Base-by-base conservation (phyloP, 2,888 invertebrate species). In the Drosophila macrospina region DNA sequence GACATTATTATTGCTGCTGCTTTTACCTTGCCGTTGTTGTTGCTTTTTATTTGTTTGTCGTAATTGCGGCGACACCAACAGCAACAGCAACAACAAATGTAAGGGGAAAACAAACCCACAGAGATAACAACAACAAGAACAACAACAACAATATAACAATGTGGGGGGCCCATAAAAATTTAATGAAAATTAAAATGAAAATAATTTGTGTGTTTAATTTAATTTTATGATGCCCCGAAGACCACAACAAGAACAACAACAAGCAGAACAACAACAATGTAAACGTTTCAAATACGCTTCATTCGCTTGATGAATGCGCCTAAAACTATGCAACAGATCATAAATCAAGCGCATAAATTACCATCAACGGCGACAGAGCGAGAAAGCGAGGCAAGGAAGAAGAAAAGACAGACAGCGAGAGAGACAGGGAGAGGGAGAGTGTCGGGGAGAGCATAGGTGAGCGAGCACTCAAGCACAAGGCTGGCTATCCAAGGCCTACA, bases 101-200 rank as follows among this genome's bases (percentile, higher is more conserved):
- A 42, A 16, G 62, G 48, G 63, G 68, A 57, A 61, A 50, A 81
- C 63, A 78, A 67, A 61, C 75, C 65, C 65, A 20, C 42, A 63
- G 55, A 64, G 59, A 76, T 67, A 63, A 57, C 57, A 71, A 65
- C 65, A 68, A 55, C 37, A 55, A 48, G 42, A 66, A 44, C n/a
- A 48, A 48, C 55, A 52, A 36, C 39, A 64, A 32, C 39, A 52
- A 45, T 47, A 65, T 60, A 80, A 80, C 80, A 82, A 69, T 73
- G 67, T 62, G 45, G 37, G 52, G 52, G 60, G 50, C 16, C 76
- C 80, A 85, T 89, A 80, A 87, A 86, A 77, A 86, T 80, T 88
- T 88, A 78, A 86, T 86, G 84, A 86, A 85, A 89, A 87, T 88
- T 88, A 88, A 85, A 87, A 87, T 77, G 89, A 82, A 89, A 77